These are phyloP conservation scores for Whitmania pigra DNA, from an alignment of 1,140 invertebrate species.

Conservation along the genomic window DNA sequence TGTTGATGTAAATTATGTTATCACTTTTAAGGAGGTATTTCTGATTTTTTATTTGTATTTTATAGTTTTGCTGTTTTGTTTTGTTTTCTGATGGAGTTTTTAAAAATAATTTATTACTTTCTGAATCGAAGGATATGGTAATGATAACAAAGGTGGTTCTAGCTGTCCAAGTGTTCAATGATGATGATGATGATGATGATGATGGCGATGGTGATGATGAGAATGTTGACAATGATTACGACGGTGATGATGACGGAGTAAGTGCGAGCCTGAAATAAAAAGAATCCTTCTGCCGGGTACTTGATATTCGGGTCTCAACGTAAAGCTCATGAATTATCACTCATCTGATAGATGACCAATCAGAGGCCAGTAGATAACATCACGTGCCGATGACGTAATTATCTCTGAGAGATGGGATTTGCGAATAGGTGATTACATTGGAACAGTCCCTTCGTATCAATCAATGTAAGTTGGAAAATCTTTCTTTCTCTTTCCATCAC, in stretches of 20 bases:
- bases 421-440: background rate
- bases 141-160: too few relatives aligned
- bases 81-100: too few relatives aligned
- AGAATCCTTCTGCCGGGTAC: too few relatives aligned
- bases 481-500: too few relatives aligned
- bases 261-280: background rate
- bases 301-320: too few relatives aligned
- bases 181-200: background rate
- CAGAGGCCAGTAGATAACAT: slow-evolving; percentile 11
- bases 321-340: background rate
- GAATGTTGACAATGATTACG: background rate
- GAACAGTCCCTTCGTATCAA: background rate
- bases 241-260: slow-evolving; percentile 5
- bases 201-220: slow-evolving; percentile 5
- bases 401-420: slow-evolving; percentile 11
- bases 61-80: too few relatives aligned
- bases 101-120: too few relatives aligned
- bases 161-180: too few relatives aligned
- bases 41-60: too few relatives aligned
- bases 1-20: too few relatives aligned
- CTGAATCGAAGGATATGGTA: too few relatives aligned
- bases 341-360: slow-evolving; percentile 9
- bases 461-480: background rate
- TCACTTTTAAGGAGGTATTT: too few relatives aligned
- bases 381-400: slow-evolving; percentile 12